Evolutionary conservation across 2,888 invertebrate genomes (phyloP), one percentile per base, ranked within the genome.

Genomic region (Aricia artaxerxes): DNA sequence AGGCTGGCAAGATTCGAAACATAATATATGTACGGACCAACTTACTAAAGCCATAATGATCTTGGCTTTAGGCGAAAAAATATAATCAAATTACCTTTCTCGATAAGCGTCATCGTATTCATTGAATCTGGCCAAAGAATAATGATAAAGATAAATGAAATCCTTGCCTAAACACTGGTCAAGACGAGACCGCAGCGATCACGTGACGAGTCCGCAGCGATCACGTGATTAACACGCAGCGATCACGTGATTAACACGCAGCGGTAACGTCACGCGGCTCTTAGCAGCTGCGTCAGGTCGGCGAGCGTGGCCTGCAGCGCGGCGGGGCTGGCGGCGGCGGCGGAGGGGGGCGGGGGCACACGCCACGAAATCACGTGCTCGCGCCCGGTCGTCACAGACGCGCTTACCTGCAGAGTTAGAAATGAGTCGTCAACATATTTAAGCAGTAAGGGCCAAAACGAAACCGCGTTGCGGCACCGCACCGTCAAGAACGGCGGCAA

Each of bases 331-430:
- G 84, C 84, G 82, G 83, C 86, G 80, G 84, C 81, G 72, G 83
- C 81, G 83, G 87, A 83, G 85, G 91, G 91, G 60, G 92, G 91
- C 78, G 91, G 89, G 35, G 87, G 57, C 81, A 82, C 85, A 83
- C 91, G 97, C 99, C 99, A 99, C 75, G 98, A 96, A 79, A 99
- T 97, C 81, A 98, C 98, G 93, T 98, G 97, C 88, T 97, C 97
- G 84, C 97, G 96, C 0, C 98, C 99, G 0, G 98, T 98, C 0
- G 99, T 99, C 80, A 96, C 96, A 1, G 98, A 98, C 73, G 97
- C 96, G 79, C 97, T 97, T 83, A 99, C 69, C 69, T 69, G 38
- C 6, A 24, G 6, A 61, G 5, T 24, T n/a, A 1, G 16, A 16
- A 57, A 4, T 57, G 16, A 4, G 13, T 53, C 16, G 57, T 49